Evolutionary conservation across 2,113 vertebrate genomes (phyloP).

Genomic region (Maccullochella peelii): DNA sequence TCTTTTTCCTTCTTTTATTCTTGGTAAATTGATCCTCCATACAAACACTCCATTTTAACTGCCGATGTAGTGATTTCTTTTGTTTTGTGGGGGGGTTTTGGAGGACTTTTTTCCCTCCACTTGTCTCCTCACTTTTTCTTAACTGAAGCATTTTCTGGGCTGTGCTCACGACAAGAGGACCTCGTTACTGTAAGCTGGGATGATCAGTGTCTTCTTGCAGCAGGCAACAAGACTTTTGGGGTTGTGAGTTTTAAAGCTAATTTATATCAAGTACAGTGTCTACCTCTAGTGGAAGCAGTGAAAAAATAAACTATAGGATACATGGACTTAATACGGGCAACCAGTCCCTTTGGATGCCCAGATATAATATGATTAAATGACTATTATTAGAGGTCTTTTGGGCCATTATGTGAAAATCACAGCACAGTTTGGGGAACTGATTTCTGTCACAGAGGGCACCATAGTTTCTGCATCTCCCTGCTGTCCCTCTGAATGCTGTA

Average conservation of each 20-base stretch:
- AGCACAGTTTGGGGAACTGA: not conserved
- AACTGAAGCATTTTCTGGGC: too few species aligned
- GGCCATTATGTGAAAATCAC: constrained; percentile 6
- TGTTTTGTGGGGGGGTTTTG: not conserved
- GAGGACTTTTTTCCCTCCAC: too few species aligned
- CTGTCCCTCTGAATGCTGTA: constrained; percentile 30
- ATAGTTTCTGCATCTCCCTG: constrained; percentile 1
- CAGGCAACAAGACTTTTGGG: not conserved
- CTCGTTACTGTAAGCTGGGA: not conserved
- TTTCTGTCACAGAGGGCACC: not conserved
- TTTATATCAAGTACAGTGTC: not conserved
- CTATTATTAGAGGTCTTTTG: not conserved
- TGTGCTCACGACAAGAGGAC: too few species aligned
- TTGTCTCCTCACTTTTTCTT: not conserved
- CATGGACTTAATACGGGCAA: not conserved
- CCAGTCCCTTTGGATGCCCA: not conserved
- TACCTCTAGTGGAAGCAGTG: not conserved
- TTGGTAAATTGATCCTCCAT: not conserved
- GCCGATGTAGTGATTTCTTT: not conserved
- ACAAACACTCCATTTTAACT: not conserved
- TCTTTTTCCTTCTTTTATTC: too few species aligned
- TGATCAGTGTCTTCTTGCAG: not conserved
- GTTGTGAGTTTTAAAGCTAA: not conserved
- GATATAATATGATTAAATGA: not conserved
- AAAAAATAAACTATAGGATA: not conserved